Percentiles rank a stretch among this genome's conserved stretches.
Evolutionary conservation across 2,113 vertebrate genomes (phyloP).

Genomic region (Callospermophilus lateralis): DNA sequence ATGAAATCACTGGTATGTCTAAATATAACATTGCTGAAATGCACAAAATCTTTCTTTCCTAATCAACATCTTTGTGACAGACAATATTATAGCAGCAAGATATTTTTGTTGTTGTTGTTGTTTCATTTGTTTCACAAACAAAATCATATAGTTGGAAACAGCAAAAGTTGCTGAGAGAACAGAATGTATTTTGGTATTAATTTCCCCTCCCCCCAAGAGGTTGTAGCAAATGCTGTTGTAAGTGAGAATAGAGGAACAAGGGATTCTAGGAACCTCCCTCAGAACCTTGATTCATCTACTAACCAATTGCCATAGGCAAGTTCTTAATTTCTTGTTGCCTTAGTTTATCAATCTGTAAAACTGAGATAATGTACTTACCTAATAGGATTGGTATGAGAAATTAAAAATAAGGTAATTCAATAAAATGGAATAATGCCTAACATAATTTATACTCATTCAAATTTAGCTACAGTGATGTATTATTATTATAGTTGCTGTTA

Average conservation of each 20-base stretch:
- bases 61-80: conserved; percentile 40
- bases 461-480: background rate
- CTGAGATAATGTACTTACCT: background rate
- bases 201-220: too few relatives aligned
- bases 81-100: background rate
- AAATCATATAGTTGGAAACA: conserved; percentile 6
- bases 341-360: conserved; percentile 20
- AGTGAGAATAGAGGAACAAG: background rate
- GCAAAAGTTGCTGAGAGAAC: conserved; percentile 29
- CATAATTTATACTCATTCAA: background rate
- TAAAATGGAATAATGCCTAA: background rate
- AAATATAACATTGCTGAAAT: background rate
- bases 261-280: background rate
- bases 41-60: background rate
- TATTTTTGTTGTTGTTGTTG: background rate
- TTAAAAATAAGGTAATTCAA: conserved; percentile 38
- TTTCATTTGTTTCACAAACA: background rate
- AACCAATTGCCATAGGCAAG: background rate
- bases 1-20: background rate
- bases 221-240: background rate
- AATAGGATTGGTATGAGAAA: background rate
- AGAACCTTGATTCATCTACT: background rate
- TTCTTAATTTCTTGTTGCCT: background rate
- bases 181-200: background rate
- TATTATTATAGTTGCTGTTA: background rate